Evolutionary conservation across 2,113 vertebrate genomes (phyloP).

Genomic region (Scomber japonicus): DNA sequence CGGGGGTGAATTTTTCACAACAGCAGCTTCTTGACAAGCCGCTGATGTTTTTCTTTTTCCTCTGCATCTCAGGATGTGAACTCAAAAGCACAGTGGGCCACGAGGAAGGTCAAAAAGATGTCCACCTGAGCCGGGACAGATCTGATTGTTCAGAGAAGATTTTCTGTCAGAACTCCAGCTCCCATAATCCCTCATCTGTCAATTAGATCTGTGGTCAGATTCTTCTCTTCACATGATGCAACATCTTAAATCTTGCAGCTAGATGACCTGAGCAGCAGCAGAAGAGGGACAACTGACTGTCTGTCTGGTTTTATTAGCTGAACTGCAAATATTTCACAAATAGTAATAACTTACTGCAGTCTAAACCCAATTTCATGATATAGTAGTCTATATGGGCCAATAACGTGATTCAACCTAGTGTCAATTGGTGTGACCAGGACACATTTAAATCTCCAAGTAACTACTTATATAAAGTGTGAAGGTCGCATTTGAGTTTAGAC

Average conservation of each 20-base stretch:
- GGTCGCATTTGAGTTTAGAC: too few species aligned
- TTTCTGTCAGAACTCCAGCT: conserved; percentile 17
- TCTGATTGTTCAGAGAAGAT: background rate
- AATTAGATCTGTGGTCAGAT: conserved; percentile 12
- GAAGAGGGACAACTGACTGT: background rate
- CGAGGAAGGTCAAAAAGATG: background rate
- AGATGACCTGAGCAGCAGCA: conserved; percentile 2
- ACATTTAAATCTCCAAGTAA: too few species aligned
- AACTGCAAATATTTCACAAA: too few species aligned
- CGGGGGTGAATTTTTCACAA: background rate
- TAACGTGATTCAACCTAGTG: too few species aligned
- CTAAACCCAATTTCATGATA: too few species aligned
- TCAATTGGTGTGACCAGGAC: too few species aligned
- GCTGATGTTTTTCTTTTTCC: background rate
- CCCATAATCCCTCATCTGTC: conserved; percentile 42
- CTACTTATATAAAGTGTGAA: too few species aligned
- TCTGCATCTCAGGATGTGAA: background rate
- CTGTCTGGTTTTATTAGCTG: too few species aligned
- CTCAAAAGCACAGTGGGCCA: background rate
- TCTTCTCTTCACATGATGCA: conserved; percentile 8
- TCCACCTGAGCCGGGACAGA: conserved; percentile 8
- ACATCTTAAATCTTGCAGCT: background rate
- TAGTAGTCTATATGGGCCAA: too few species aligned
- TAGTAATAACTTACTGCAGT: too few species aligned
- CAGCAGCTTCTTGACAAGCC: background rate